Base-by-base conservation (phyloP, 2,888 invertebrate genomes). In the Chrysodeixis includens region DNA sequence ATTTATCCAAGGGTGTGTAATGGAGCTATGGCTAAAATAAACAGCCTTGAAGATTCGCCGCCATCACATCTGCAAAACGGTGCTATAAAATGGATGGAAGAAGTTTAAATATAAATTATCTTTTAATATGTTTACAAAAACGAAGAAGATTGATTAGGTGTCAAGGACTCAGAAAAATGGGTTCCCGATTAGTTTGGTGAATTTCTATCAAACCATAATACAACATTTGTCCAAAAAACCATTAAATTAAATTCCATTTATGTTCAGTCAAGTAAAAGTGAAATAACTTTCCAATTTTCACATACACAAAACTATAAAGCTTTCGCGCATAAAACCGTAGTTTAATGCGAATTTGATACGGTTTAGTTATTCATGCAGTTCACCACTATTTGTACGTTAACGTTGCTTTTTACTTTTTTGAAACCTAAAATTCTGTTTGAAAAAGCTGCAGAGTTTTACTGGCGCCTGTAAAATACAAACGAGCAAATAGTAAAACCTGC, bases 61-160 rank as follows among this genome's bases (percentile, higher is more conserved):
- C 60, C 62, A 81, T 79, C 79, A 81, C 76, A 76, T 58, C 58
- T 63, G 60, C 56, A 49, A 20, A 18, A 20, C 9, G 59, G 58
- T 56, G 54, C 72, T 71, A 75, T 8, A 49, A 71, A 72, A 78
- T 79, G 59, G 52, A 14, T 8, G n/a, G n/a, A 49, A 40, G 20
- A 40, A 56, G 22, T 74, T 26, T 35, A 0, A n/a, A n/a, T n/a
- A n/a, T n/a, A n/a, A 5, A 49, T 40, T 26, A 26, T 26, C 26
- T 26, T 26, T 26, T 26, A 26, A 26, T 26, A 26, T 26, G 6
- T 2, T 26, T 4, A 2, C 26, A 26, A 26, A 26, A 26, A 26
- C 6, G n/a, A n/a, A n/a, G n/a, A n/a, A n/a, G 26, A 26, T 26
- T 26, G 26, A 26, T 26, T 26, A 6, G 26, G 26, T 26, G 2